Conservation (phyloP, 2,113 vertebrate genomes). For the Lophura nycthemera region DNA sequence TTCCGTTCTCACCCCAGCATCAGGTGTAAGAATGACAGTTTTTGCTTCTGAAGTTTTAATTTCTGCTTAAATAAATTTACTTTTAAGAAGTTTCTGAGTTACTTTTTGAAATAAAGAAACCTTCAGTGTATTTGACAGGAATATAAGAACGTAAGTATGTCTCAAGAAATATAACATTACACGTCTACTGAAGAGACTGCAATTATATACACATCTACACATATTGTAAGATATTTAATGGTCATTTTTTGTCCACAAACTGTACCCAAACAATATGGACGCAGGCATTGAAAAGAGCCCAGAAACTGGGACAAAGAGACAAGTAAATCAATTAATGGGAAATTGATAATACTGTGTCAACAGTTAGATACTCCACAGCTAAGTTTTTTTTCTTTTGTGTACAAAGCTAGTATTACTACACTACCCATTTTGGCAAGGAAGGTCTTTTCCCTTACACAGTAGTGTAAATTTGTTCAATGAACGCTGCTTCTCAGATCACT, state of each 20-base stretch:
- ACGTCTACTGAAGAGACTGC: neutral
- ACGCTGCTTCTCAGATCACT: neutral
- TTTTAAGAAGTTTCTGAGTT: neutral
- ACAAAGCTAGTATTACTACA: neutral
- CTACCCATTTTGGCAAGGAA: neutral
- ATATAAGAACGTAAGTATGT: neutral
- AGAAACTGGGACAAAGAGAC: conserved; percentile 35
- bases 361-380: neutral
- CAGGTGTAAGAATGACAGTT: neutral
- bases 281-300: neutral
- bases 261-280: neutral
- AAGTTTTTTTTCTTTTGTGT: neutral
- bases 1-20: neutral
- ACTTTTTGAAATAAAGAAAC: neutral
- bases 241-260: conserved; percentile 4
- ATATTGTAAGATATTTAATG: neutral
- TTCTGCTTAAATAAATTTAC: neutral
- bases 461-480: neutral
- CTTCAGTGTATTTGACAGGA: neutral
- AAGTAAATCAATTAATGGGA: conserved; percentile 11
- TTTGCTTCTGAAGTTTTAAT: neutral
- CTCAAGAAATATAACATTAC: neutral
- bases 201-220: neutral
- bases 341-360: neutral
- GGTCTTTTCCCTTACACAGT: neutral